These are phyloP conservation scores for Dryadula phaetusa DNA, from an alignment of 2,888 invertebrate genomes.

Conservation along the genomic window DNA sequence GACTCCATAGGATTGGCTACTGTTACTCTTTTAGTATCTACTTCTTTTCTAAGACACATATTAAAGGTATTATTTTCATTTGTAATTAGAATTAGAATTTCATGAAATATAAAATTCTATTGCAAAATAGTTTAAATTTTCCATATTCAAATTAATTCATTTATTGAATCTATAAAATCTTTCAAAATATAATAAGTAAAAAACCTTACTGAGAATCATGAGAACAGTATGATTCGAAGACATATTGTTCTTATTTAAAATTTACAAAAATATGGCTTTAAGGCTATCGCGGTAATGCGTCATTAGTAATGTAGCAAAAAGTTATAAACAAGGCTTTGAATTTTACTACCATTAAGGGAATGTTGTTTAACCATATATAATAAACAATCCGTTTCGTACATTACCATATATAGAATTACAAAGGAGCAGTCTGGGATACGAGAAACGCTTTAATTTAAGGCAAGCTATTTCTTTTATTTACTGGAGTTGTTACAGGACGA, in stretches of 20 bases:
- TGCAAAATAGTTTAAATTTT: background rate
- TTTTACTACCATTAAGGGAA: conserved; percentile 34
- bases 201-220: background rate
- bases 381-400: conserved; percentile 38
- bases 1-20: conserved; percentile 41
- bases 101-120: background rate
- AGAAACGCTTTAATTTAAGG: conserved; percentile 42
- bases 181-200: too few species aligned
- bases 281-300: conserved; percentile 25
- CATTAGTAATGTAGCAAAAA: conserved; percentile 33
- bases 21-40: conserved; percentile 31
- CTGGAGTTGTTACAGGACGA: conserved; percentile 43
- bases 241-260: background rate
- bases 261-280: conserved; percentile 10
- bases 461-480: conserved; percentile 40
- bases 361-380: conserved; percentile 32
- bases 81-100: background rate
- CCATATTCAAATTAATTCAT: too few species aligned
- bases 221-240: background rate
- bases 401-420: conserved; percentile 43
- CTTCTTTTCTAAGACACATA: conserved; percentile 12
- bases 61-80: background rate
- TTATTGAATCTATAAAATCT: too few species aligned
- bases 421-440: conserved; percentile 40
- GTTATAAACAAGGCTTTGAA: conserved; percentile 25